These are phyloP conservation scores for Ophion costatus DNA, from an alignment of 2,888 invertebrate genomes.

Conservation along the genomic window DNA sequence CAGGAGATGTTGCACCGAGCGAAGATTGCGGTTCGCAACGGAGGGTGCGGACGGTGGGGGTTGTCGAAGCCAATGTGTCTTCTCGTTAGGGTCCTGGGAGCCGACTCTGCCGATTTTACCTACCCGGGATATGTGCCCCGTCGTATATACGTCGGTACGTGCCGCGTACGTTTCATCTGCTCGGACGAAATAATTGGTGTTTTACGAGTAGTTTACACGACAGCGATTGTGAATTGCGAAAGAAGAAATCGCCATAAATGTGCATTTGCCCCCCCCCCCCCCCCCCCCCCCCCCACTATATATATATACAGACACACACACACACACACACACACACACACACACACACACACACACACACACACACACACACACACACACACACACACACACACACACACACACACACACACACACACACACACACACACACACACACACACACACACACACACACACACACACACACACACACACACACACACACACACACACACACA, in stretches of 20 bases:
- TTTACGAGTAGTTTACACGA: conserved; percentile 44
- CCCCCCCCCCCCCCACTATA: not conserved
- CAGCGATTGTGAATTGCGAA: conserved; percentile 13
- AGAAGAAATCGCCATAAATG: not conserved
- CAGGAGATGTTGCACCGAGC: too few species aligned
- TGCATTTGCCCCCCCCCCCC: not conserved
- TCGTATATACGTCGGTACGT: not conserved
- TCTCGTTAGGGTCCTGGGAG: not conserved
- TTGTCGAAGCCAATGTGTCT: not conserved
- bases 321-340: too few species aligned
- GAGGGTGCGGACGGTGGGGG: not conserved
- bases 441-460: not conserved
- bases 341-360: not conserved
- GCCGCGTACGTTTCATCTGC: not conserved
- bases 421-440: too few species aligned
- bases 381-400: too few species aligned
- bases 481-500: too few species aligned
- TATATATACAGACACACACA: too few species aligned
- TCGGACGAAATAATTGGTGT: conserved; percentile 48
- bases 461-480: not conserved
- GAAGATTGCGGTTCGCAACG: not conserved
- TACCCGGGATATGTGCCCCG: not conserved
- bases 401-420: not conserved
- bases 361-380: too few species aligned
- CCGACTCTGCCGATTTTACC: not conserved